Base-by-base conservation (phyloP, 2,888 invertebrate species). In the Scelioninae gen. 2 region DNA sequence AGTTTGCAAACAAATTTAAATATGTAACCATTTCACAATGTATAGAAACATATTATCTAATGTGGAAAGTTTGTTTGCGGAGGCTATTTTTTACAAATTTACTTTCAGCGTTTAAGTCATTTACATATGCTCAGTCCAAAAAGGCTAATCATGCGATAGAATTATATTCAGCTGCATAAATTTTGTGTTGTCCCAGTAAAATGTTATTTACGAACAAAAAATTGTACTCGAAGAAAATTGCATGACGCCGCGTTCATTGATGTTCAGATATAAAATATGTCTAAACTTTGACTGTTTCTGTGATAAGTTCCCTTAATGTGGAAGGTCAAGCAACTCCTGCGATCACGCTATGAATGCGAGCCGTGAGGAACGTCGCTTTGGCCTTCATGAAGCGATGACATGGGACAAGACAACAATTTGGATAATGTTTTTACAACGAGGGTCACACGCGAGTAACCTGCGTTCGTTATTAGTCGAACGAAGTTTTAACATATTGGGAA, bases 281-380 rank as follows among this genome's bases (percentile, higher is more conserved):
- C 28, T 57, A 63, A 57, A 63, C 57, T 70, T 69, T 13, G 35
- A 70, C 50, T 58, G 64, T 71, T 64, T 45, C 33, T 45, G 52
- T 45, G 58, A 58, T 58, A 48, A 35, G 43, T 64, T 71, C 19
- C 55, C 46, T 41, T 64, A 43, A 35, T 10, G 35, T 13, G 33
- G 28, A 71, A 71, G 63, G 71, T 58, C 58, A 45, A 35, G 33
- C 52, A 19, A 5, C 57, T 39, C 18, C 46, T 25, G 39, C 37
- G 33, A 60, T 45, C 60, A 60, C 41, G 71, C 55, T 33, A 63
- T 16, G 19, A 63, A 55, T 25, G 61, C 41, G 63, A 25, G 6
- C 6, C 25, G n/a, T 6, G 6, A 65, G 25, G 43, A 60, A 58
- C 39, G 53, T 60, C 22, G 31, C 10, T 33, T 11, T 37, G 60